These are phyloP conservation scores for Paraescarpia echinospica DNA, from an alignment of 1,140 invertebrate genomes.

Conservation along the genomic window DNA sequence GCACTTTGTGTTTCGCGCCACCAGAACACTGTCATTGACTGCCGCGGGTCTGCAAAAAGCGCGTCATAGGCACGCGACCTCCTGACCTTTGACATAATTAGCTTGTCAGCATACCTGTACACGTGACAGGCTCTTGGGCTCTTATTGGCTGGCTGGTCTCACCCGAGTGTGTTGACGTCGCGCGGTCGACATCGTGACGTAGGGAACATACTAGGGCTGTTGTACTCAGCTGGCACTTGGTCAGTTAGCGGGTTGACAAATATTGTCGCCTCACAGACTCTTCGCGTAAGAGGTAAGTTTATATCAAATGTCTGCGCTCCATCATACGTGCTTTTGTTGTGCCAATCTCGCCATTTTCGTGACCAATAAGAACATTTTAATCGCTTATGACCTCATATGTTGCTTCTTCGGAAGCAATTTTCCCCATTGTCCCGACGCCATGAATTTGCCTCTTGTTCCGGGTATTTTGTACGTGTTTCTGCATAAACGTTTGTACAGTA, in stretches of 20 bases:
- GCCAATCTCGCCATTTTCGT: not conserved
- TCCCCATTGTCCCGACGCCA: not conserved
- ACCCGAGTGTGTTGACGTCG: conserved; percentile 3
- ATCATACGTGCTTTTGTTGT: not conserved
- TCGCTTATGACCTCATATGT: not conserved
- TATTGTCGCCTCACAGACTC: not conserved
- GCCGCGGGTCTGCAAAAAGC: not conserved
- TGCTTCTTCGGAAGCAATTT: not conserved
- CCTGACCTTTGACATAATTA: not conserved
- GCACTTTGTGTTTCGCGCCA: not conserved
- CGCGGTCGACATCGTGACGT: conserved; percentile 2
- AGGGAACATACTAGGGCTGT: not conserved
- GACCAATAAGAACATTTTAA: not conserved
- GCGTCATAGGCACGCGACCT: not conserved
- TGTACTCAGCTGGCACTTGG: not conserved
- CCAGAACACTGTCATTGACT: not conserved
- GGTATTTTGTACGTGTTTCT: not conserved
- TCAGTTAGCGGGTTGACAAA: not conserved
- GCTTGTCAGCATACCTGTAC: not conserved
- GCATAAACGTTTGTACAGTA: not conserved
- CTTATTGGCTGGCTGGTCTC: not conserved
- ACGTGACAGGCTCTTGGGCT: not conserved
- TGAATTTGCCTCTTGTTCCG: not conserved
- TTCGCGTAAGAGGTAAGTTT: not conserved
- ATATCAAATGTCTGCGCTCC: not conserved